A percentile compares a stretch with the other conserved stretches of the same genome.
These are phyloP conservation scores for Sebastes nivosus DNA, from an alignment of 2,797 vertebrate species.

Conservation along the genomic window DNA sequence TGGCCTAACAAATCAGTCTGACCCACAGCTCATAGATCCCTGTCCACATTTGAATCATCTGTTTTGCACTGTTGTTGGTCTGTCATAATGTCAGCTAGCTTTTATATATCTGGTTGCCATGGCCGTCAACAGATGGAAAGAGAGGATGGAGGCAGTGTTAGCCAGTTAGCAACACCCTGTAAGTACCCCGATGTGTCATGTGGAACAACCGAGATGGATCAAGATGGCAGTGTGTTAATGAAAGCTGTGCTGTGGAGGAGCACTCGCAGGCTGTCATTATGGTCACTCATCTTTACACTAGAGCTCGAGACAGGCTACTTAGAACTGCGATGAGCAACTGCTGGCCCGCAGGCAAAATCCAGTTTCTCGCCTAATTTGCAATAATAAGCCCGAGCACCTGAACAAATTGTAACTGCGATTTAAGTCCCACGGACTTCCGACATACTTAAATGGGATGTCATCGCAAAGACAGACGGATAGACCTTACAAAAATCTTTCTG, in stretches of 20 bases:
- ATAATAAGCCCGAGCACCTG: conserved; percentile 48
- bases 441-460: conserved; percentile 19
- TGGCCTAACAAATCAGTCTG: conserved; percentile 10
- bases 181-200: conserved; percentile 49
- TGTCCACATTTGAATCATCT: conserved; percentile 37
- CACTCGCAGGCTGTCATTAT: conserved; percentile 47
- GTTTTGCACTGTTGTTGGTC: conserved; percentile 24
- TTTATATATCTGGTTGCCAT: conserved; percentile 32
- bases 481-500: conserved; percentile 18
- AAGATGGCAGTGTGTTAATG: conserved; percentile 57
- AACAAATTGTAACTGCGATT: conserved; percentile 41
- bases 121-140: conserved; percentile 49
- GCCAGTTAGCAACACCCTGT: conserved; percentile 49
- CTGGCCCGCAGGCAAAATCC: conserved; percentile 48
- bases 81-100: conserved; percentile 32
- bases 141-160: conserved; percentile 29
- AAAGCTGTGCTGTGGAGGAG: conserved; percentile 47
- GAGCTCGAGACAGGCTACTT: conserved; percentile 34
- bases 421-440: conserved; percentile 3
- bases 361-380: conserved; percentile 51
- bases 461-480: conserved; percentile 7
- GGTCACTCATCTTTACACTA: conserved; percentile 55
- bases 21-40: conserved; percentile 5
- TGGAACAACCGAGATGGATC: conserved; percentile 51
- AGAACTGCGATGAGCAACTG: conserved; percentile 34